phyloP scores from a whole-genome alignment of 2,888 invertebrate genomes.

The Eristalis arbustorum region DNA sequence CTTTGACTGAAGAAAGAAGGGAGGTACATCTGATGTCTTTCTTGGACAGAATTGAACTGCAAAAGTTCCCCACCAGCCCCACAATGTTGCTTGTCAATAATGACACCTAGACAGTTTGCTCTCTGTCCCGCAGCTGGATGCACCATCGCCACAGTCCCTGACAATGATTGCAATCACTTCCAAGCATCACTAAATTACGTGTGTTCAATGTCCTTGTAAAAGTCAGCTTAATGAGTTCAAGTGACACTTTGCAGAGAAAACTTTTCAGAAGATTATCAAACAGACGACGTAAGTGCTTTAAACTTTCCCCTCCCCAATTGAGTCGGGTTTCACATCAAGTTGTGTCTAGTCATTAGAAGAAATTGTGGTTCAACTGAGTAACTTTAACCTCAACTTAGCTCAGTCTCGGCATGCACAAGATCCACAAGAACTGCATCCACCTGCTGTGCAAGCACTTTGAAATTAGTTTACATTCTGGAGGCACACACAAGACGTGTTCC shows the following conservation, averaged over 20 bases:
- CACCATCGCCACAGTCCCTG: no score
- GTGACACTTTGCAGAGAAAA: background rate
- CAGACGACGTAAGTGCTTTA: background rate
- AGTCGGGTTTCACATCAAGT: background rate
- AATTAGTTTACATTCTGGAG: constrained; percentile 34
- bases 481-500: background rate
- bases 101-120: no score
- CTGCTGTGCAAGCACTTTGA: constrained; percentile 3
- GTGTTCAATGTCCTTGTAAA: background rate
- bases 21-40: no score
- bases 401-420: background rate
- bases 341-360: background rate
- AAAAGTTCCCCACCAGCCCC: no score
- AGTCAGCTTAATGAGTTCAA: background rate
- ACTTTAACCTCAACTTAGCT: background rate
- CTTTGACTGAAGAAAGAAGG: no score
- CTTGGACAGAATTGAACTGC: no score
- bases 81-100: no score
- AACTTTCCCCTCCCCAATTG: background rate
- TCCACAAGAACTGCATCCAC: background rate
- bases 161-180: background rate
- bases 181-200: background rate
- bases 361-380: background rate
- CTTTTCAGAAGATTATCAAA: background rate
- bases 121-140: no score